Evolutionary conservation across 2,888 invertebrate species (phyloP), one percentile per base, ranked within the genome.

Genomic region (Cantharis rufa): DNA sequence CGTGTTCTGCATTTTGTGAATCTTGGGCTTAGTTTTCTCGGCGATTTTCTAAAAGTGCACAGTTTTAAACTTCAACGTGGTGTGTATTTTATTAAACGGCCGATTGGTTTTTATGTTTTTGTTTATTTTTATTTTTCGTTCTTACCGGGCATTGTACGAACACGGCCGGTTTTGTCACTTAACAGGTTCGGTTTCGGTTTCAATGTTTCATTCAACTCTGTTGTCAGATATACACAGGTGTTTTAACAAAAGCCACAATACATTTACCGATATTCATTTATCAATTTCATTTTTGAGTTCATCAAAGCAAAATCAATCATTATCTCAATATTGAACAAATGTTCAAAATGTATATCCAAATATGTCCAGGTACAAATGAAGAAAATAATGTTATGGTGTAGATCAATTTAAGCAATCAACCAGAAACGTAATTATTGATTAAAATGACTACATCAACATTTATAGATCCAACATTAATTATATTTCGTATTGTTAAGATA

Each of bases 121-220:
- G 64, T 75, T 70, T 63, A 70, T 75, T 75, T 69, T 24, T 15
- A 69, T 70, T 78, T 78, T 76, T 72, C 27, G 71, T 74, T 73
- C 74, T 75, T 76, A 69, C 71, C 74, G 81, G 79, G 79, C 76
- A 78, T 80, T 74, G 75, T 71, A 72, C 77, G 62, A 71, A 72
- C 73, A 74, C 77, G 83, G 84, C 86, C 85, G 85, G 85, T 84
- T 84, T 82, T 81, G 85, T 85, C 85, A 85, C 84, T 84, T 83
- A 64, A 83, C 84, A 84, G 83, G 84, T 83, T 84, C 82, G 82
- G 83, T 83, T 83, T 84, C 83, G 82, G 83, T 84, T 84, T 84
- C 84, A 82, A 81, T 72, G 75, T 75, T 70, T 71, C 75, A 75
- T 75, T 75, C 75, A 75, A 71, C 75, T 71, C 74, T 18, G 24